phyloP scores from a whole-genome alignment of 1,140 invertebrate species.

The Pissodes strobi region DNA sequence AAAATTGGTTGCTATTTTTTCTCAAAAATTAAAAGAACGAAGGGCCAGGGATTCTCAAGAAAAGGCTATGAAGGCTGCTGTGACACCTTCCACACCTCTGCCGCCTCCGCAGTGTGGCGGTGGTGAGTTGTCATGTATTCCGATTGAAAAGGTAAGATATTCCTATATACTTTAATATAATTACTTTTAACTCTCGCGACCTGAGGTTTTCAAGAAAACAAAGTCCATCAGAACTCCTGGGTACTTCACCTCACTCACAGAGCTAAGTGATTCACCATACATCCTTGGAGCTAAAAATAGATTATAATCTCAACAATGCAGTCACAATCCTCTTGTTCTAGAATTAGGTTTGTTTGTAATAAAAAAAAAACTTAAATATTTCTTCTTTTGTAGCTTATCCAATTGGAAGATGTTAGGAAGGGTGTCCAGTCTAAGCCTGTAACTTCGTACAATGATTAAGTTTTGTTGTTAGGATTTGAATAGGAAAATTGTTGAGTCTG shows the following conservation, averaged over 20 bases:
- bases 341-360: background rate
- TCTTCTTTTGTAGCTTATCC: conserved; percentile 60
- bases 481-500: background rate
- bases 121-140: conserved; percentile 79
- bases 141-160: conserved; percentile 70
- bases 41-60: conserved; percentile 73
- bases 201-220: background rate
- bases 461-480: background rate
- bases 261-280: no score
- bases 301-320: no score
- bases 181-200: background rate
- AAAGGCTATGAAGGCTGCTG: conserved; percentile 58
- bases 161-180: conserved; percentile 1
- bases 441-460: no score
- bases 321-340: no score
- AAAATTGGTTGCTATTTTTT: conserved; percentile 80
- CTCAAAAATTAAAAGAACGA: conserved; percentile 74
- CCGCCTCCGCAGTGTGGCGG: conserved; percentile 68
- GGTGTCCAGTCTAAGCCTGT: conserved; percentile 41
- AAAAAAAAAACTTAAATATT: conserved; percentile 7
- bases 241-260: no score
- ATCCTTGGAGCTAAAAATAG: no score
- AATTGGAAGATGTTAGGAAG: conserved; percentile 65
- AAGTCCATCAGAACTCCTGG: no score
- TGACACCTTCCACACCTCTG: conserved; percentile 53